Percentiles rank a stretch among this genome's conserved stretches.
Conservation (phyloP, 2,113 vertebrate genomes). For the Misgurnus mizolepis region DNA sequence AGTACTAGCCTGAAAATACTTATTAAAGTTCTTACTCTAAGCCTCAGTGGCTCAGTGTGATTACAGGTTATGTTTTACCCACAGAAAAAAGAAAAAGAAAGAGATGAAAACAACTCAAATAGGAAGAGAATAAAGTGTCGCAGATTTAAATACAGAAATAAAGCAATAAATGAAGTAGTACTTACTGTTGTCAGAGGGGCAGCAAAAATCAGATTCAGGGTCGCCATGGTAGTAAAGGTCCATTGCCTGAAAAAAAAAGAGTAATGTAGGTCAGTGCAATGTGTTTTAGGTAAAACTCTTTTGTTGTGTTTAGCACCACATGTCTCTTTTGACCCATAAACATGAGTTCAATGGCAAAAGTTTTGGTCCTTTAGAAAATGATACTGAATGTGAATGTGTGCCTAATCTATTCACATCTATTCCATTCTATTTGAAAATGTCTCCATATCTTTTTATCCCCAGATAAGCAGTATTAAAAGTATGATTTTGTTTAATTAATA, state of each 20-base stretch:
- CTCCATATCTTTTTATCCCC: conserved; percentile 42
- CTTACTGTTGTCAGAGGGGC: conserved; percentile 73
- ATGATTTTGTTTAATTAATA: conserved; percentile 65
- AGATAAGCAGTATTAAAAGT: conserved; percentile 57
- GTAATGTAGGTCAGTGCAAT: conserved; percentile 24
- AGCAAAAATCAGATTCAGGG: conserved; percentile 75
- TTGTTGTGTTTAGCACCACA: neutral
- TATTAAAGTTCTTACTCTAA: conserved; percentile 38
- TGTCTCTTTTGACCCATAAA: neutral
- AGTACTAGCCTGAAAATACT: conserved; percentile 36
- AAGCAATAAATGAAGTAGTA: conserved; percentile 29
- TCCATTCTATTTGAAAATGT: conserved; percentile 30
- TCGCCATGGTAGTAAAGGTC: conserved; percentile 78
- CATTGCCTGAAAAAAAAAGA: conserved; percentile 69
- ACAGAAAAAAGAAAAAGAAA: neutral
- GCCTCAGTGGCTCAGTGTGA: conserved; percentile 14
- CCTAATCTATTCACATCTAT: too few relatives aligned
- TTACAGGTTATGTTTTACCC: conserved; percentile 23
- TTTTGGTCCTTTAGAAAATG: neutral
- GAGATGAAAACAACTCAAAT: neutral
- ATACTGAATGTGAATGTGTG: neutral
- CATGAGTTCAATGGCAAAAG: neutral
- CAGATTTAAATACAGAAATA: neutral
- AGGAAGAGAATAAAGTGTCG: conserved; percentile 4
- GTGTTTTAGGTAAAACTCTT: neutral